These are phyloP conservation scores for Semaprochilodus insignis DNA, from an alignment of 2,797 vertebrate genomes.

Conservation along the genomic window DNA sequence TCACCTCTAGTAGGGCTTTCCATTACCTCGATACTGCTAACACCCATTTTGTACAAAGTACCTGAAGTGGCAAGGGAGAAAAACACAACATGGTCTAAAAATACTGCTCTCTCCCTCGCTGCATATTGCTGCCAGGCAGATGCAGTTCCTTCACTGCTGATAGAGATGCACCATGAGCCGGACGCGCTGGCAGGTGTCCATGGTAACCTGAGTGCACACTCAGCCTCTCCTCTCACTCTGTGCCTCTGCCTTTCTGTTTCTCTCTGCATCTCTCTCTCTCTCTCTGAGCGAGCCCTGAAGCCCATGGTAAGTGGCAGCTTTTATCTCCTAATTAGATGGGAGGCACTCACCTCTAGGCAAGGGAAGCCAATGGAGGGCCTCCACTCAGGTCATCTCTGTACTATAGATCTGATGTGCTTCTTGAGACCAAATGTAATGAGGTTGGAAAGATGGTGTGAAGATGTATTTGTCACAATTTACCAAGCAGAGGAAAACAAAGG, in stretches of 20 bases:
- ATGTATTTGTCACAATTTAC: background rate
- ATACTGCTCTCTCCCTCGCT: constrained; percentile 16
- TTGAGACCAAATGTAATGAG: constrained; percentile 10
- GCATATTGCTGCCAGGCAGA: constrained; percentile 31
- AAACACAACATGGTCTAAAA: constrained; percentile 47
- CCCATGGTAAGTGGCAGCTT: constrained; percentile 82
- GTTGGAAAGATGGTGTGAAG: background rate
- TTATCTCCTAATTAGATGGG: constrained; percentile 86
- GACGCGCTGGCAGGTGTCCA: constrained; percentile 88
- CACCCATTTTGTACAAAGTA: constrained; percentile 33
- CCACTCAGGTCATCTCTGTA: constrained; percentile 16
- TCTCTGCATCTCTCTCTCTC: constrained; percentile 35
- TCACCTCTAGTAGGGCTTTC: constrained; percentile 3
- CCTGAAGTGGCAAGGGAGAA: constrained; percentile 32
- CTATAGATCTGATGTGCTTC: constrained; percentile 30
- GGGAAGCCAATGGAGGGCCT: constrained; percentile 69
- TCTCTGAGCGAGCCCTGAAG: constrained; percentile 64
- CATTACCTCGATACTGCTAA: constrained; percentile 20
- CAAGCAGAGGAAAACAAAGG: background rate
- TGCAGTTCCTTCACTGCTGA: constrained; percentile 40
- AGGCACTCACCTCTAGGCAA: constrained; percentile 75
- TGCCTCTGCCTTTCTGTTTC: constrained; percentile 32
- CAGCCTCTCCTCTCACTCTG: constrained; percentile 51
- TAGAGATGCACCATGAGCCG: constrained; percentile 70
- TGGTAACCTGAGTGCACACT: constrained; percentile 88